These are phyloP conservation scores for Regulus satrapa DNA, from an alignment of 2,113 vertebrate genomes.

Conservation along the genomic window DNA sequence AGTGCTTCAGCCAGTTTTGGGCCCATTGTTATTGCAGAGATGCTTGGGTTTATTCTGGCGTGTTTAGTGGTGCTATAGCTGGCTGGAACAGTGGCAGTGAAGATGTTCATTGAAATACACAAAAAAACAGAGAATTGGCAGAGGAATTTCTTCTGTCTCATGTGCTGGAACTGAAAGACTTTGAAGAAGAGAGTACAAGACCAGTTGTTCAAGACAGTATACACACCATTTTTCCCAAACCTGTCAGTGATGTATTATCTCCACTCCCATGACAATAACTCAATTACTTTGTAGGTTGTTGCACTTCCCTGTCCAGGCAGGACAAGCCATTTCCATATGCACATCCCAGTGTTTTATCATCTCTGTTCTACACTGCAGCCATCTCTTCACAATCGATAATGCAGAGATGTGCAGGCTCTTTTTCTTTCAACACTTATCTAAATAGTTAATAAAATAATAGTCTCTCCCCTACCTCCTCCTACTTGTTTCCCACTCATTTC, in stretches of 20 bases:
- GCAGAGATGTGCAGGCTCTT: neutral
- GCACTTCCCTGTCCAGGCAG: neutral
- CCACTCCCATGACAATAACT: neutral
- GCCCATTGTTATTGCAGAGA: neutral
- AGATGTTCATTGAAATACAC: fast-evolving
- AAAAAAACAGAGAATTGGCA: neutral
- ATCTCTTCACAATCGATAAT: neutral
- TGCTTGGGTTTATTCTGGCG: fast-evolving
- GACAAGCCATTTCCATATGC: neutral
- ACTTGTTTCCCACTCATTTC: neutral
- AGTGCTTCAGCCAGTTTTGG: fast-evolving
- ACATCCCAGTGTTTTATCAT: neutral
- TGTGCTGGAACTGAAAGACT: neutral
- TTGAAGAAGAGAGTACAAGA: neutral
- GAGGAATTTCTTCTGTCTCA: neutral
- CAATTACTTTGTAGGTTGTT: neutral
- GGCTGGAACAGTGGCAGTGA: too few species aligned
- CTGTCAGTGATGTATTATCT: too few species aligned
- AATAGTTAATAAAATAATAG: conserved; percentile 1
- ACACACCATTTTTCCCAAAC: neutral
- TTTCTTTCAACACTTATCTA: neutral
- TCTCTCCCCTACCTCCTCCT: neutral
- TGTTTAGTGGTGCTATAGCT: neutral
- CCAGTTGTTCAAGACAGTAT: too few species aligned
- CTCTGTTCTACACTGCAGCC: neutral